Base-by-base conservation (phyloP, 1,140 invertebrate genomes). In the Sminthurinus signatus region DNA sequence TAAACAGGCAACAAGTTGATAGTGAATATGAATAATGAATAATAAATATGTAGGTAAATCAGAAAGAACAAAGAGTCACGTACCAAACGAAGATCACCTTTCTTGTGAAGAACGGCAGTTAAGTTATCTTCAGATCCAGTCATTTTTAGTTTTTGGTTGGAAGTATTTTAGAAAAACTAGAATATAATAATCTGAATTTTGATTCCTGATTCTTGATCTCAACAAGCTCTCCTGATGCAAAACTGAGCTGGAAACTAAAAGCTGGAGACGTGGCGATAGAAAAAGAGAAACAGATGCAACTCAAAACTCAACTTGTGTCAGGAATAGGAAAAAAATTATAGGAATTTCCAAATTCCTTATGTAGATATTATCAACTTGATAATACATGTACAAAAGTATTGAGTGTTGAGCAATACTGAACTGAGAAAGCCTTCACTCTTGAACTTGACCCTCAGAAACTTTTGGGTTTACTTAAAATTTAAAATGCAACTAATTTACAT, bases 71-170 rank as follows among this genome's bases (percentile, higher is more conserved):
- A 36, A 36, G 32, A 36, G 8, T 54, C 19, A 54, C 12, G 84
- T 78, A 91, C 89, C 81, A 93, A 73, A 73, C 87, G 76, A 50
- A 93, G 77, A 76, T 93, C 88, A 70, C 88, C 85, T 46, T 87
- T 81, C 61, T 85, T 86, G 74, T 90, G 82, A 1, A 91, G 79
- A 66, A 93, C 82, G 48, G 88, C 88, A 27, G 87, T 85, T n/a
- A 90, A 78, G 78, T 91, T 91, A 75, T 88, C 83, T 67, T 79
- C 76, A 54, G 51, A 8, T 4, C 51, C 44, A 48, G 44, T 48
- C 44, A 48, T 48, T 10, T 42, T 42, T n/a, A n/a, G n/a, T n/a
- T n/a, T n/a, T n/a, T n/a, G n/a, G n/a, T n/a, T n/a, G n/a, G n/a
- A n/a, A n/a, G n/a, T n/a, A n/a, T n/a, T n/a, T n/a, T n/a, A n/a